These are phyloP conservation scores for Leptinotarsa undecemlineata DNA, from an alignment of 1,140 invertebrate genomes.

Conservation along the genomic window DNA sequence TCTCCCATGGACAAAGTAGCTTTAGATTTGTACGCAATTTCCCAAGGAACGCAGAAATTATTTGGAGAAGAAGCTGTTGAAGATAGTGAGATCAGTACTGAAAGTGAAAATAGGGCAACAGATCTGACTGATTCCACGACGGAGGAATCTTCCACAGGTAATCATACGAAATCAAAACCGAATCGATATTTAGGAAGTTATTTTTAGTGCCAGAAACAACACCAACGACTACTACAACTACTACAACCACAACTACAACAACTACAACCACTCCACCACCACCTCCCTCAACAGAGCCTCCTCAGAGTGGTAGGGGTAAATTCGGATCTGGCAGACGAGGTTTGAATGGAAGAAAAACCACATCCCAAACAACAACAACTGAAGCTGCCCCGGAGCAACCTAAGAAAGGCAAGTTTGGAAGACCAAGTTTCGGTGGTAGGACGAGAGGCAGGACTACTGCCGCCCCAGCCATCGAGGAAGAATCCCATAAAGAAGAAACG, in stretches of 20 bases:
- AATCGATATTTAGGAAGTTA: neutral
- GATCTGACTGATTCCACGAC: slow-evolving; percentile 48
- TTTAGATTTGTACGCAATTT: slow-evolving; percentile 76
- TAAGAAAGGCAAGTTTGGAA: slow-evolving; percentile 47
- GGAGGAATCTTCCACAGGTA: slow-evolving; percentile 52
- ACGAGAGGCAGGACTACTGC: slow-evolving; percentile 41
- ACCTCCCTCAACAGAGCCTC: slow-evolving; percentile 53
- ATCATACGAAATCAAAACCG: slow-evolving; percentile 49
- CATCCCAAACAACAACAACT: slow-evolving; percentile 37
- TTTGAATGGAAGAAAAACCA: slow-evolving; percentile 28
- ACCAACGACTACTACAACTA: slow-evolving; percentile 57
- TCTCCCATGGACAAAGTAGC: slow-evolving; percentile 79
- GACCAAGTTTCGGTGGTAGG: slow-evolving; percentile 47
- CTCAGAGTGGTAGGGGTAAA: slow-evolving; percentile 44
- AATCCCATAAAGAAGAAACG: slow-evolving; percentile 55
- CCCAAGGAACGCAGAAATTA: slow-evolving; percentile 74
- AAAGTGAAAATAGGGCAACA: slow-evolving; percentile 42
- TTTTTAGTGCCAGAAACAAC: slow-evolving; percentile 58
- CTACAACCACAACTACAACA: slow-evolving; percentile 58
- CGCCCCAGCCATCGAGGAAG: slow-evolving; percentile 47
- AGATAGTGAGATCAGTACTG: slow-evolving; percentile 36
- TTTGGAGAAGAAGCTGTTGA: slow-evolving; percentile 60
- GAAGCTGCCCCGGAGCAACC: slow-evolving; percentile 38
- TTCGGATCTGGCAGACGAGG: slow-evolving; percentile 43
- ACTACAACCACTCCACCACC: slow-evolving; percentile 57